Conservation (phyloP, 1,140 invertebrate genomes). For the Neotoxoptera formosana region DNA sequence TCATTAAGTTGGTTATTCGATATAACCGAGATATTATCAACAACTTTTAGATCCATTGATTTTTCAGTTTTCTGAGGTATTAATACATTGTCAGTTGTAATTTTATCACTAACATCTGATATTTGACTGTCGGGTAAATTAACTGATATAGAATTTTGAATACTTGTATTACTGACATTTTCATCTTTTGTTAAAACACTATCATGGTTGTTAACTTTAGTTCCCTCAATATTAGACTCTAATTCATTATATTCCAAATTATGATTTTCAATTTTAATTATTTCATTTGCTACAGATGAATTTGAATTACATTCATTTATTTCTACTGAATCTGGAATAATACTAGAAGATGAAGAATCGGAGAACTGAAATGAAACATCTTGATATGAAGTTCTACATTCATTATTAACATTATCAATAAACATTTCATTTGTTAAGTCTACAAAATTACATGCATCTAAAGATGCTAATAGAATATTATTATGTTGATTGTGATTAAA, state of each 20-base stretch:
- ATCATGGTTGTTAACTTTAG: not conserved
- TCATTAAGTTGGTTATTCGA: not conserved
- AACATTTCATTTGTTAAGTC: conserved; percentile 17
- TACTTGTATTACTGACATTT: not conserved
- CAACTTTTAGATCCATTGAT: not conserved
- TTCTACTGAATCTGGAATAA: not conserved
- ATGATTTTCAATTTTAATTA: not conserved
- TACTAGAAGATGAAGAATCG: not conserved
- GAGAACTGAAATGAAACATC: not conserved
- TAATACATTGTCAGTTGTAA: not conserved
- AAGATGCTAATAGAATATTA: not conserved
- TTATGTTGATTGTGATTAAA: not conserved
- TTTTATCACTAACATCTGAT: not conserved
- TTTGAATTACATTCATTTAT: not conserved
- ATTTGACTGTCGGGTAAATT: not conserved
- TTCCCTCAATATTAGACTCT: not conserved
- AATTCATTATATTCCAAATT: not conserved
- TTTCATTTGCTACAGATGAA: not conserved
- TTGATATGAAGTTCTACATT: not conserved
- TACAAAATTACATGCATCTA: conserved; percentile 25
- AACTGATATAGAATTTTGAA: not conserved
- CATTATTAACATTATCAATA: not conserved
- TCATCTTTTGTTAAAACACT: not conserved
- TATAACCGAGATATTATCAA: not conserved
- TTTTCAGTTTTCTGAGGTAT: not conserved